Evolutionary conservation across 2,888 invertebrate genomes (phyloP), one percentile per base, ranked within the genome.

Genomic region (Dendrolimus houi): DNA sequence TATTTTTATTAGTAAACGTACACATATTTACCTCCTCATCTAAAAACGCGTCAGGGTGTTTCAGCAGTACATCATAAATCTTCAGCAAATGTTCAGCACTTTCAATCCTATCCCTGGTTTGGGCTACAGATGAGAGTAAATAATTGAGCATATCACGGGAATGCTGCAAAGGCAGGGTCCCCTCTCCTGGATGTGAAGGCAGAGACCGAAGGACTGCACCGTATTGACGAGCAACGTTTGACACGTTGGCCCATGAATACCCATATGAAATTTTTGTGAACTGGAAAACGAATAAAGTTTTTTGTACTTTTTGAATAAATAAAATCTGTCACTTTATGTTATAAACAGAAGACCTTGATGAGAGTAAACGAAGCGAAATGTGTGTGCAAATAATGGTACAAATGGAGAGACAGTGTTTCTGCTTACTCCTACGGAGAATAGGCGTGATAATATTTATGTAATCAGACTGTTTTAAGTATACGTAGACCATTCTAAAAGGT

Each of bases 61-160:
- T 83, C 54, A 90, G 63, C 52, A 90, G 65, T 9, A 75, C 80
- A 47, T 89, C 86, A 56, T 77, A 88, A 52, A 89, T 93, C 69
- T 92, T 92, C 65, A 96, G 82, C 55, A 96, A 89, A 65, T 92
- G 91, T 75, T 94, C 93, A 53, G 94, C 88, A 63, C 95, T 94
- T 59, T 92, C 92, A 52, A 81, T 55, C 42, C 79, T 74, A 59
- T 90, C 89, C 58, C 56, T 80, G 53, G 63, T 83, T 55, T 71
- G 77, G 0, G 81, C 85, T 64, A 73, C 91, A 59, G 66, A 83
- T 64, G 77, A 89, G 9, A 79, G 70, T 3, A 90, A 75, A 64
- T 93, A 94, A 54, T 85, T 74, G 61, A 94, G 85, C 71, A 94
- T 92, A 59, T 92, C 92, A 13, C 87, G 77, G 1, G 93, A 79